Conservation (phyloP, 2,888 invertebrate genomes). For the Mesoligia furuncula region DNA sequence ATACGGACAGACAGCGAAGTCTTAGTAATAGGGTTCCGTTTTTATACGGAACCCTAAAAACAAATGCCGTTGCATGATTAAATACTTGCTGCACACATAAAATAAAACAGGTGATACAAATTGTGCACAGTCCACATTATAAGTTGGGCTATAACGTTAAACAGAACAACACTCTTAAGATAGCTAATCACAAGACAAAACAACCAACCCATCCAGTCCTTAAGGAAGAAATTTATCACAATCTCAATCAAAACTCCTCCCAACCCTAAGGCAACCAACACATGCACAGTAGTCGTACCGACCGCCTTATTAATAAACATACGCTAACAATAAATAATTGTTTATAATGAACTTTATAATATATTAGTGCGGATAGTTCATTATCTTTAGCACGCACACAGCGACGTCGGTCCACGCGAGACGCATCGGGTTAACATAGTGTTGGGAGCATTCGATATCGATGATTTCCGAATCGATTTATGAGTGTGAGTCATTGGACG, state of each 20-base stretch:
- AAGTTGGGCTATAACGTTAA: not conserved
- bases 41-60: too few species aligned
- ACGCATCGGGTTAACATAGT: constrained; percentile 68
- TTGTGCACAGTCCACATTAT: not conserved
- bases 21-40: too few species aligned
- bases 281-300: constrained; percentile 87
- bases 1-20: too few species aligned
- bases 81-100: not conserved
- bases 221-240: constrained; percentile 49
- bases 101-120: not conserved
- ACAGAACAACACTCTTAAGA: not conserved
- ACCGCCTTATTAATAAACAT: constrained; percentile 90
- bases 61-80: not conserved
- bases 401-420: constrained; percentile 73
- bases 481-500: constrained; percentile 31
- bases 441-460: constrained; percentile 52
- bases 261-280: constrained; percentile 77
- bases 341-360: constrained; percentile 91
- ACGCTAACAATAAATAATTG: constrained; percentile 91
- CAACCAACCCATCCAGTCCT: constrained; percentile 9
- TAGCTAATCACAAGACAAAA: constrained; percentile 13
- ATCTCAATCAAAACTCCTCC: constrained; percentile 40
- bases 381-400: constrained; percentile 88
- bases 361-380: constrained; percentile 90
- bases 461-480: constrained; percentile 39